Percentiles rank a stretch among this genome's conserved stretches.
These are phyloP conservation scores for Pocillopora verrucosa DNA, from an alignment of 64 coral and sea anemone species.

Conservation along the genomic window DNA sequence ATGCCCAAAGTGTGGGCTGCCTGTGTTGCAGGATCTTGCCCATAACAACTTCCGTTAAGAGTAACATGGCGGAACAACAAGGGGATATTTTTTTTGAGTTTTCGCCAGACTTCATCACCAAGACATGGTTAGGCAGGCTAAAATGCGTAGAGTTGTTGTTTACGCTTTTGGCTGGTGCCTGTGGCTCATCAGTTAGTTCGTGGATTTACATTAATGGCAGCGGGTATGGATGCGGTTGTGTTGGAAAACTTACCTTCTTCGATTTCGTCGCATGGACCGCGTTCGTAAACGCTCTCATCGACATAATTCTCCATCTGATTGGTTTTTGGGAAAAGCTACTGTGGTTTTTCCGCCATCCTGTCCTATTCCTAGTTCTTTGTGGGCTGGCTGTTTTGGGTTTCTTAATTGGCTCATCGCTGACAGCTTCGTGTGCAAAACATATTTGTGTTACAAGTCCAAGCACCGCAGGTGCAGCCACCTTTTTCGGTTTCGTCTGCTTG, in stretches of 20 bases:
- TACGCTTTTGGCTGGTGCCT: slow-evolving; percentile 64
- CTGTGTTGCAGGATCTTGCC: background rate
- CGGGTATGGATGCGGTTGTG: background rate
- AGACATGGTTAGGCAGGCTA: slow-evolving; percentile 50
- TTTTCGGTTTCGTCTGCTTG: slow-evolving; percentile 75
- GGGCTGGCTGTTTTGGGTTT: slow-evolving; percentile 59
- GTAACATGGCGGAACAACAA: background rate
- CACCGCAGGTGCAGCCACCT: slow-evolving; percentile 41
- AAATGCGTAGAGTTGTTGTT: slow-evolving; percentile 58
- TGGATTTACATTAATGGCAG: too few species aligned
- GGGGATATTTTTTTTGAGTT: slow-evolving; percentile 47
- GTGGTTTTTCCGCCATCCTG: slow-evolving; percentile 87
- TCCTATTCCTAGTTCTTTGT: slow-evolving; percentile 47
- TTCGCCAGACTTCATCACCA: slow-evolving; percentile 54
- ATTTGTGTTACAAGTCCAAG: background rate
- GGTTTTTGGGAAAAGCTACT: slow-evolving; percentile 79
- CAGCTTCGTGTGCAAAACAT: slow-evolving; percentile 21
- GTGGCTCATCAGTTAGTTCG: background rate
- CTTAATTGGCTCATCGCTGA: slow-evolving; percentile 52
- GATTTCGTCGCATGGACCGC: slow-evolving; percentile 84
- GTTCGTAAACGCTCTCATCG: slow-evolving; percentile 80
- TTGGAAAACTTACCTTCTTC: slow-evolving; percentile 50
- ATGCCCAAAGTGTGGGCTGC: too few species aligned
- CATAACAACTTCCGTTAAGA: too few species aligned
- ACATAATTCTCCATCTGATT: slow-evolving; percentile 69